A percentile compares a stretch with the other conserved stretches of the same genome.
Conservation (phyloP, 2,113 vertebrate species). For the Glaucomys volans region DNA sequence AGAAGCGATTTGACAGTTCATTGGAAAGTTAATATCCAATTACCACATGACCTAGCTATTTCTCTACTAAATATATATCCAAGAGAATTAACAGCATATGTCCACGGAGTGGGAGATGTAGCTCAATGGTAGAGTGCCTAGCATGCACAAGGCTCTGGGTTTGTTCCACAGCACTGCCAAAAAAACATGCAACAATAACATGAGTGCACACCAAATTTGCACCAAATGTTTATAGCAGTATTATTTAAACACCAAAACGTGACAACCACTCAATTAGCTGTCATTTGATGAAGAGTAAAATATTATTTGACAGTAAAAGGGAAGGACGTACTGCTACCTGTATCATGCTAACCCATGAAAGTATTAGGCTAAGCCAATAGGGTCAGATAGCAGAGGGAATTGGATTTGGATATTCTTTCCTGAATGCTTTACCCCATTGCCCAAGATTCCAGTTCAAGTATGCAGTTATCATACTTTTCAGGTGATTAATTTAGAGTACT, state of each 20-base stretch:
- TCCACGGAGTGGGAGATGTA: not conserved
- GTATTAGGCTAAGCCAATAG: not conserved
- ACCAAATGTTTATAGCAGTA: not conserved
- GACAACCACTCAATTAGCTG: not conserved
- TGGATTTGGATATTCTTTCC: not conserved
- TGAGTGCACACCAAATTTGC: not conserved
- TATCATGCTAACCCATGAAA: not conserved
- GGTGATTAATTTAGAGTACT: not conserved
- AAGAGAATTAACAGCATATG: slow-evolving; percentile 4
- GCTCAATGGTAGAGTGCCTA: not conserved
- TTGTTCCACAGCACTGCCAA: not conserved
- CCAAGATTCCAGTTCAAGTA: not conserved
- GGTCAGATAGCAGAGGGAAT: not conserved
- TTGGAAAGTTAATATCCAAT: no score
- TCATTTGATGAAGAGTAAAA: not conserved
- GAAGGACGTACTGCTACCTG: not conserved
- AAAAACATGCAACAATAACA: not conserved
- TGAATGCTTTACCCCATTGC: not conserved
- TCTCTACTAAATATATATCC: not conserved
- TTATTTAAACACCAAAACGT: not conserved
- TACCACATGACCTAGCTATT: not conserved
- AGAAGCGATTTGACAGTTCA: not conserved
- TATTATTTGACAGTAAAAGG: not conserved
- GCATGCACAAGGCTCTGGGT: not conserved
- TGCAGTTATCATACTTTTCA: not conserved